Evolutionary conservation across 2,797 vertebrate species (phyloP), one percentile per base, ranked within the genome.

Genomic region (Pampus argenteus): DNA sequence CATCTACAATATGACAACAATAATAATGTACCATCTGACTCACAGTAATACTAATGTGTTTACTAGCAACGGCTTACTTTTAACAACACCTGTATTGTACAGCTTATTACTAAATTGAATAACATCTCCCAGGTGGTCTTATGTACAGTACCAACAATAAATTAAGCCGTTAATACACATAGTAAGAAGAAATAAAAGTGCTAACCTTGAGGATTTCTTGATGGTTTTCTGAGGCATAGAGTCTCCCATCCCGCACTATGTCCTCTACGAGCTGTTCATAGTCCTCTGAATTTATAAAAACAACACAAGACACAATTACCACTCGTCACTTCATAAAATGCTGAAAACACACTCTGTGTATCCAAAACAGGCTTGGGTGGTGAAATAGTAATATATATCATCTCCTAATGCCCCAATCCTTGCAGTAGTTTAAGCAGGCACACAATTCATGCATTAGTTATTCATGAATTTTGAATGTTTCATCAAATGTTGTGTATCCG

Each of bases 251-350:
- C 77, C 98, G 86, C 42, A 99, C 98, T 0, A 99, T 99, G 92
- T 99, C 98, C 90, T 99, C 98, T 36, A 99, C 97, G 42, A 99
- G 94, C 92, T 99, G 97, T 85, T 99, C 97, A 0, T 99, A 99
- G 84, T 99, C 98, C 94, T 99, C 98, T 99, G 93, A 85, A 84
- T 63, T 69, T 9, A 79, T 29, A 36, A 17, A 78, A 45, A 66
- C 9, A 68, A 45, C 31, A 28, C 6, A 57, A 28, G 13, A 47
- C 9, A 47, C 40, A 17, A 23, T 40, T 22, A 18, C 28, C 17
- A 34, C 13, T 29, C 6, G 25, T 48, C 29, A 54, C 9, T 9
- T 56, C n/a, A 44, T 56, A 26, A 42, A 13, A 45, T 38, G 29
- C 18, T 51, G 51, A 40, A 70, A 60, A 42, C 13, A 55, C 0